Evolutionary conservation across 2,888 invertebrate genomes (phyloP), one percentile per base, ranked within the genome.

Genomic region (Xylocampa areola): DNA sequence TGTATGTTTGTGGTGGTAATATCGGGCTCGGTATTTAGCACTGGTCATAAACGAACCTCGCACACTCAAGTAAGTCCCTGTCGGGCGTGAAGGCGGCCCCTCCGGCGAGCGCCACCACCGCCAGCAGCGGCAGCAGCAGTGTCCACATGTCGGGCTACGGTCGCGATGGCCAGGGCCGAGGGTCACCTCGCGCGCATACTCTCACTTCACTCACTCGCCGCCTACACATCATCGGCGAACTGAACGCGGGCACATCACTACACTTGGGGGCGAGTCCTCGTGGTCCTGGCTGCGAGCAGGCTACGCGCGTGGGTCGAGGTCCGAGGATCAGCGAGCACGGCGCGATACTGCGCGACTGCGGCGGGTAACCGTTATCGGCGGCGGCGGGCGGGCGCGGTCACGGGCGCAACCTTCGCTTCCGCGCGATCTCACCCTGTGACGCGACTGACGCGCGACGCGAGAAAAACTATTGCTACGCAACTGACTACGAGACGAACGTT

Each of bases 341-440:
- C 87, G 85, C 90, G 88, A 81, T 85, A 92, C 91, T 91, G 90
- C 85, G 85, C 85, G 85, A 72, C 63, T 74, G 74, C 65, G 73
- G 81, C 83, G 80, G 74, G 82, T 82, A 81, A 73, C 75, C 80
- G 77, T 67, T 77, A 80, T 66, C 67, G 83, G 86, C 80, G 80
- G 79, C 85, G 85, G 81, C 82, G 84, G 80, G 85, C 85, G 87
- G 86, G 86, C 84, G 89, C 91, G 92, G 92, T 92, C 92, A 92
- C 88, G 92, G 92, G 91, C 93, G 88, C 91, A 92, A 92, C 92
- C 93, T 92, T 93, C 89, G 87, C 80, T 85, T 83, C 85, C 87
- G 87, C 72, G 81, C 88, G 88, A 86, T 88, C 88, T 89, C 88
- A 89, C 90, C 90, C 92, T 84, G 82, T 87, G 88, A 86, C 87